Conservation (phyloP, 2,113 vertebrate genomes). For the Melanocharis versteri region DNA sequence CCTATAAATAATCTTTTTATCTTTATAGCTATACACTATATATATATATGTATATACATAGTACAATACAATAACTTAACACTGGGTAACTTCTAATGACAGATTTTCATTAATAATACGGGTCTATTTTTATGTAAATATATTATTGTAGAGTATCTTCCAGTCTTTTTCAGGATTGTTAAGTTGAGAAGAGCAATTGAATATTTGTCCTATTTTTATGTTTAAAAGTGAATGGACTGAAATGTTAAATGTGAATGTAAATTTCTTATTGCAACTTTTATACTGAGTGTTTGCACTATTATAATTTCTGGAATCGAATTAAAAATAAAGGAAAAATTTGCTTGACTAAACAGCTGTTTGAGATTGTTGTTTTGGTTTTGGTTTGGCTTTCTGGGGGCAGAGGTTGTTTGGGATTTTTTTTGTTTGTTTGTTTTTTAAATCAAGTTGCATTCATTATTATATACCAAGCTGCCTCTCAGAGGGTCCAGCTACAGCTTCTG, state of each 20-base stretch:
- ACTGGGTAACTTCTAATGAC: constrained; percentile 76
- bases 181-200: constrained; percentile 73
- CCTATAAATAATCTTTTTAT: not conserved
- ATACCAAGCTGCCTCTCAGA: not conserved
- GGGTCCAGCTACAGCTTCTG: not conserved
- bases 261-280: constrained; percentile 90
- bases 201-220: constrained; percentile 88
- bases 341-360: constrained; percentile 65
- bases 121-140: constrained; percentile 86
- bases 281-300: constrained; percentile 92
- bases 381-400: not conserved
- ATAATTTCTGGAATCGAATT: constrained; percentile 77
- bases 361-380: not conserved
- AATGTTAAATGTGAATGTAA: constrained; percentile 89
- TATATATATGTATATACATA: not conserved
- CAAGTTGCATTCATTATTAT: not conserved
- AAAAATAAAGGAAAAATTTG: constrained; percentile 75
- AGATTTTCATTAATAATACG: constrained; percentile 86
- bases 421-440: not conserved
- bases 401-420: not conserved
- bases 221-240: constrained; percentile 83
- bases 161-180: constrained; percentile 79
- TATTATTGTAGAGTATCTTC: constrained; percentile 81
- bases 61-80: constrained; percentile 59
- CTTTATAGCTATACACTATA: not conserved